These are phyloP conservation scores for Osedax fenrisi DNA, from an alignment of 2,888 invertebrate genomes.

Conservation along the genomic window DNA sequence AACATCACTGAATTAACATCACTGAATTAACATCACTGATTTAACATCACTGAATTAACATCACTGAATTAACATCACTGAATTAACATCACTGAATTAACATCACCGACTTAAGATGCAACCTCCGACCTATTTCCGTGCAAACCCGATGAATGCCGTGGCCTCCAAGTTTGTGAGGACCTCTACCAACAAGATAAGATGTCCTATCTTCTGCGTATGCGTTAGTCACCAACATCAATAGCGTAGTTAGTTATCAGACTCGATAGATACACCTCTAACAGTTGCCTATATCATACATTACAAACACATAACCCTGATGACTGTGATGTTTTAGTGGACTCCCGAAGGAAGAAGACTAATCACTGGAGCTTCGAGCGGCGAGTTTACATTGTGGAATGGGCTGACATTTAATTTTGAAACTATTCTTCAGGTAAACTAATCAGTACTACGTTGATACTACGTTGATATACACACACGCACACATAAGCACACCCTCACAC, in stretches of 20 bases:
- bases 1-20: too few species aligned
- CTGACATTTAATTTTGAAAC: slow-evolving; percentile 99
- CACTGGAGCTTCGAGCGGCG: slow-evolving; percentile 96
- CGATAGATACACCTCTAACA: too few species aligned
- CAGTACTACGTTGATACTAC: neutral
- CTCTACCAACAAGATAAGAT: slow-evolving; percentile 98
- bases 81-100: too few species aligned
- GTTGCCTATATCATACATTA: too few species aligned
- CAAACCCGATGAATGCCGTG: slow-evolving; percentile 87
- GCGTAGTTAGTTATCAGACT: too few species aligned
- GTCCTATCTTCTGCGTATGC: slow-evolving; percentile 93
- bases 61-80: too few species aligned
- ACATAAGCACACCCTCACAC: neutral
- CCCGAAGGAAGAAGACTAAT: slow-evolving; percentile 93
- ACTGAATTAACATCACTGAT: too few species aligned
- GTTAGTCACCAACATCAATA: slow-evolving; percentile 52
- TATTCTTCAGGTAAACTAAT: slow-evolving; percentile 90
- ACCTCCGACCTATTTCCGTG: slow-evolving; percentile 82
- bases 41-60: too few species aligned
- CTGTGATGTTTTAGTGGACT: slow-evolving; percentile 83
- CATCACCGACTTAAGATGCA: slow-evolving; percentile 62
- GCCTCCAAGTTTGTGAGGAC: slow-evolving; percentile 78
- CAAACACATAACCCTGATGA: too few species aligned
- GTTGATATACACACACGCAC: neutral
- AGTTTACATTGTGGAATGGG: slow-evolving; percentile 99